phyloP scores from a whole-genome alignment of 2,888 invertebrate species.

The Bimastos eiseni region DNA sequence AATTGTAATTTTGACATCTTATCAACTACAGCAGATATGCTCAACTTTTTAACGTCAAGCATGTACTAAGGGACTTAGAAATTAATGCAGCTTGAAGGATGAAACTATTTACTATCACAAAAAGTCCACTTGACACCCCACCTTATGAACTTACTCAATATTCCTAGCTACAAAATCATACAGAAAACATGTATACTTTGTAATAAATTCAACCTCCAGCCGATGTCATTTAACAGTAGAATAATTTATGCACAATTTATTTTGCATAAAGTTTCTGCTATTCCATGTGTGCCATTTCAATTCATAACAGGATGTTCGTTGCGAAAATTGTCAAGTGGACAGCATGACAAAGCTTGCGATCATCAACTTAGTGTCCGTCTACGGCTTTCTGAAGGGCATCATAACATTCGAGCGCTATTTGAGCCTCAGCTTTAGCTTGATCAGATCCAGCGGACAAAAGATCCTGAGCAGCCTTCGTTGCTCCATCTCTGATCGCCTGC shows the following conservation, averaged over 20 bases:
- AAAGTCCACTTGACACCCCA: too few relatives aligned
- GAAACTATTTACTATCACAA: too few relatives aligned
- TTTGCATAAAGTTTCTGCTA: neutral
- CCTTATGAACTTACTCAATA: too few relatives aligned
- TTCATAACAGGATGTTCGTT: neutral
- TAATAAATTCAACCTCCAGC: neutral
- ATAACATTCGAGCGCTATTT: constrained; percentile 89
- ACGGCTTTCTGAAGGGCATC: constrained; percentile 87
- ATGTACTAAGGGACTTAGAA: too few relatives aligned
- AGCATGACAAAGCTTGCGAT: neutral
- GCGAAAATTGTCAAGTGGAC: neutral
- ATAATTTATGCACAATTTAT: neutral
- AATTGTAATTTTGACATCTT: too few relatives aligned
- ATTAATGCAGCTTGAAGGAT: too few relatives aligned
- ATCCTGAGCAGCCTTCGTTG: constrained; percentile 82
- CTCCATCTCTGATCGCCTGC: constrained; percentile 77
- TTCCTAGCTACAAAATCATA: too few relatives aligned
- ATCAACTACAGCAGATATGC: too few relatives aligned
- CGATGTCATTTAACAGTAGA: neutral
- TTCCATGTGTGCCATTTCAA: neutral
- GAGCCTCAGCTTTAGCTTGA: constrained; percentile 83
- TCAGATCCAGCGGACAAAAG: constrained; percentile 80
- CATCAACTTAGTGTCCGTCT: constrained; percentile 45
- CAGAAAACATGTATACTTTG: neutral
- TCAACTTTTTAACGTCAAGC: too few relatives aligned